Conservation (phyloP, 2,888 invertebrate species). For the Amblyjoppa fuscipennis region DNA sequence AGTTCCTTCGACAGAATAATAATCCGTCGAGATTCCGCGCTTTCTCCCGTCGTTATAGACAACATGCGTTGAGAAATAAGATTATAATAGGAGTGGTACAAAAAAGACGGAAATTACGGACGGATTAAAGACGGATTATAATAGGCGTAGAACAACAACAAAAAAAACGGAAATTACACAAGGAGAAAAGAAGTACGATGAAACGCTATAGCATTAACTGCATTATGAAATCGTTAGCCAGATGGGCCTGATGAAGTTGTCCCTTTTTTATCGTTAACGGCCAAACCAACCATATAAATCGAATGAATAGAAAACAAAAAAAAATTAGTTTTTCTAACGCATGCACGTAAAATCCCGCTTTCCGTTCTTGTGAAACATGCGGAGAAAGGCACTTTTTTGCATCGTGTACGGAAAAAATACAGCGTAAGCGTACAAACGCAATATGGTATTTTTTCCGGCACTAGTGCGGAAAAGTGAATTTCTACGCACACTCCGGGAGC, state of each 20-base stretch:
- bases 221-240: slow-evolving; percentile 53
- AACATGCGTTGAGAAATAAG: slow-evolving; percentile 56
- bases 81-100: neutral
- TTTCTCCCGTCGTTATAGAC: slow-evolving; percentile 46
- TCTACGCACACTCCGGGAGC: neutral
- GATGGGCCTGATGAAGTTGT: slow-evolving; percentile 4
- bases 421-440: too few relatives aligned
- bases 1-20: slow-evolving; percentile 58
- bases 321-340: neutral
- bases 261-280: slow-evolving; percentile 28
- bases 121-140: neutral
- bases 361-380: too few relatives aligned
- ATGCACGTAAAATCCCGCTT: too few relatives aligned
- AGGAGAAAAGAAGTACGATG: neutral
- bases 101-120: slow-evolving; percentile 11
- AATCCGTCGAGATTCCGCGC: slow-evolving; percentile 68
- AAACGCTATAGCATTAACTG: slow-evolving; percentile 19
- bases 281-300: too few relatives aligned
- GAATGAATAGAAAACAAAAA: neutral
- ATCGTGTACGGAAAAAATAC: too few relatives aligned
- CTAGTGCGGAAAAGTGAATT: too few relatives aligned
- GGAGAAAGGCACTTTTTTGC: too few relatives aligned
- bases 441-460: too few relatives aligned
- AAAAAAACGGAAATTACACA: slow-evolving; percentile 9
- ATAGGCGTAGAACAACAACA: neutral